Conservation (phyloP, 1,140 invertebrate species). For the Caerostris extrusa region DNA sequence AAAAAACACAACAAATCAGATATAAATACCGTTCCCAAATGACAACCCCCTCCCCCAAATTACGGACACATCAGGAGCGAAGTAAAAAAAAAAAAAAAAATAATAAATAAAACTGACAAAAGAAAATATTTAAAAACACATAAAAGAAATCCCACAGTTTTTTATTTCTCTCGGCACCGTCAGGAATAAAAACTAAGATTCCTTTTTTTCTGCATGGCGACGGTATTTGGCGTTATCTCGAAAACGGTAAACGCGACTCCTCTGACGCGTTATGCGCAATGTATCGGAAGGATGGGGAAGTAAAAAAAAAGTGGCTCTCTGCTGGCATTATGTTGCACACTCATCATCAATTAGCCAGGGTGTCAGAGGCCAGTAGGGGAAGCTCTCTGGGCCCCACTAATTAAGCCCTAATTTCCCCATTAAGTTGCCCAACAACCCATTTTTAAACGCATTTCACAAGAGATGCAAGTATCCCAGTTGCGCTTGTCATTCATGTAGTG, state of each 20-base stretch:
- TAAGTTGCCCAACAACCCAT: slow-evolving; percentile 69
- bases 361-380: slow-evolving; percentile 62
- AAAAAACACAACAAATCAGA: slow-evolving; percentile 46
- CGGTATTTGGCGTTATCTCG: slow-evolving; percentile 51
- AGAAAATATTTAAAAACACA: slow-evolving; percentile 72
- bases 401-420: slow-evolving; percentile 75
- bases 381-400: slow-evolving; percentile 63
- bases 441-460: slow-evolving; percentile 64
- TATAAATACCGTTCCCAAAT: slow-evolving; percentile 27
- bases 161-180: not conserved
- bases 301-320: slow-evolving; percentile 35
- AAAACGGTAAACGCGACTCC: not conserved
- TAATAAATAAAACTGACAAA: slow-evolving; percentile 39
- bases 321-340: too few species aligned
- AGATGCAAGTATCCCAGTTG: slow-evolving; percentile 65
- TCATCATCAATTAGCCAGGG: slow-evolving; percentile 73
- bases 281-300: not conserved
- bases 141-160: slow-evolving; percentile 62
- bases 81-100: not conserved
- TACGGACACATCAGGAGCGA: not conserved
- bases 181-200: slow-evolving; percentile 62
- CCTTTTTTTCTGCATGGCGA: not conserved
- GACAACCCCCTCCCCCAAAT: slow-evolving; percentile 20
- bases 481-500: slow-evolving; percentile 25
- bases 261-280: not conserved